A percentile compares a stretch with the other conserved stretches of the same genome.
These are phyloP conservation scores for Maconellicoccus hirsutus DNA, from an alignment of 1,140 invertebrate genomes.

Conservation along the genomic window DNA sequence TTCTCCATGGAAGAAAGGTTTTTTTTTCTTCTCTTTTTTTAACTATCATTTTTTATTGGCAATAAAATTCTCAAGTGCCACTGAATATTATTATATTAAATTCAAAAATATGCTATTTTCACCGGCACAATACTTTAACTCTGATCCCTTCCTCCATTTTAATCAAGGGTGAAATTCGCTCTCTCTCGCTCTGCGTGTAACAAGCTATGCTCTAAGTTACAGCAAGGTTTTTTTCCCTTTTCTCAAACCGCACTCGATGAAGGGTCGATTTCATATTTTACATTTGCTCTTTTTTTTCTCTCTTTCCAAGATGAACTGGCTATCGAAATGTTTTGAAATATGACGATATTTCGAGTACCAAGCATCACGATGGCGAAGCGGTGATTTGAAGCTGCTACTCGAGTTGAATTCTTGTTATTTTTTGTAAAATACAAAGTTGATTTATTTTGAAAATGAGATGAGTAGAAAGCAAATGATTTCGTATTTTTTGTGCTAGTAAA, in stretches of 20 bases:
- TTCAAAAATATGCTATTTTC: slow-evolving; percentile 20
- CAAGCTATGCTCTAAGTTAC: not conserved
- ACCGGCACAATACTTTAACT: slow-evolving; percentile 17
- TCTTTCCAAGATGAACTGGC: not conserved
- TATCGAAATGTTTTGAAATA: not conserved
- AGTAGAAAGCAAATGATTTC: too few species aligned
- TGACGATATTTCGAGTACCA: not conserved
- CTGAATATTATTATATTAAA: slow-evolving; percentile 28
- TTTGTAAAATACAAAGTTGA: too few species aligned
- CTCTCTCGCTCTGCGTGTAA: too few species aligned
- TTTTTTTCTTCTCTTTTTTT: slow-evolving; percentile 19
- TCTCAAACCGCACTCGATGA: slow-evolving; percentile 2
- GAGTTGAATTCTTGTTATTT: too few species aligned
- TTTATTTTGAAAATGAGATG: too few species aligned
- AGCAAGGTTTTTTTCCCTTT: not conserved
- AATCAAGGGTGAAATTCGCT: slow-evolving; percentile 14
- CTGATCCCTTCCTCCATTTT: not conserved
- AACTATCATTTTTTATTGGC: slow-evolving; percentile 29
- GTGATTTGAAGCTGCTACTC: not conserved
- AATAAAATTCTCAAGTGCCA: slow-evolving; percentile 28
- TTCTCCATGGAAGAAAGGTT: slow-evolving; percentile 27
- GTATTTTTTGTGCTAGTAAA: too few species aligned
- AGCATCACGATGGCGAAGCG: not conserved
- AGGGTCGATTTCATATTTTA: not conserved
- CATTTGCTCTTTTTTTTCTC: slow-evolving; percentile 2